A percentile compares a stretch with the other conserved stretches of the same genome.
Conservation (phyloP, 2,888 invertebrate species). For the Lasioglossum villosulum region DNA sequence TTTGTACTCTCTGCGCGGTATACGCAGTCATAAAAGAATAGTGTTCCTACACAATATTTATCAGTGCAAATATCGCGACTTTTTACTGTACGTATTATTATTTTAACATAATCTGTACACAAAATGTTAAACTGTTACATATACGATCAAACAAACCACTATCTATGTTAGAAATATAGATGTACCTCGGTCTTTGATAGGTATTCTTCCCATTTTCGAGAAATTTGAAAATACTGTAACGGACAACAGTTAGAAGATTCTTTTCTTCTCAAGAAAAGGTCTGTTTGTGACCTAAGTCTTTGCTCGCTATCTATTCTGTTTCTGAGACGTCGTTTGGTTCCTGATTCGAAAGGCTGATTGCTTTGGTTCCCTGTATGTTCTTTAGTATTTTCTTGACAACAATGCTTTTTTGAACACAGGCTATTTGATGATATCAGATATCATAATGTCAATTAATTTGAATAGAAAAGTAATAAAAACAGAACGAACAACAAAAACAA, state of each 20-base stretch:
- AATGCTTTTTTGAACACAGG: slow-evolving; percentile 36
- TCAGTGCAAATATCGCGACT: too few relatives aligned
- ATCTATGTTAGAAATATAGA: slow-evolving; percentile 15
- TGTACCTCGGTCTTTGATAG: slow-evolving; percentile 80
- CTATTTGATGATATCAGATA: slow-evolving; percentile 23
- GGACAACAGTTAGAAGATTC: slow-evolving; percentile 74
- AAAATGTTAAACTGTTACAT: not conserved
- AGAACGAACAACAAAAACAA: slow-evolving; percentile 8
- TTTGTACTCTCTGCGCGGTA: too few relatives aligned
- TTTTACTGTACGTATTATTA: not conserved
- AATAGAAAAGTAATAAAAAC: not conserved
- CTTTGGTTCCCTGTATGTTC: slow-evolving; percentile 50
- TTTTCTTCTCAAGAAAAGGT: slow-evolving; percentile 68
- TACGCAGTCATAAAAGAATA: too few relatives aligned
- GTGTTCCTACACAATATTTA: too few relatives aligned
- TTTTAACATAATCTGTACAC: not conserved
- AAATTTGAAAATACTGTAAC: slow-evolving; percentile 77
- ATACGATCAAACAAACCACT: not conserved
- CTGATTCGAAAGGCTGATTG: slow-evolving; percentile 75
- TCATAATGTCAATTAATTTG: slow-evolving; percentile 23
- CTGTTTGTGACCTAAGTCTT: slow-evolving; percentile 79
- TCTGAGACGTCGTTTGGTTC: slow-evolving; percentile 76
- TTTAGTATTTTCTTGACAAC: slow-evolving; percentile 47
- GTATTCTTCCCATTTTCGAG: slow-evolving; percentile 75
- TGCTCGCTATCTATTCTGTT: slow-evolving; percentile 79